phyloP scores from a whole-genome alignment of 2,113 vertebrate genomes.

The Quiscalus mexicanus region DNA sequence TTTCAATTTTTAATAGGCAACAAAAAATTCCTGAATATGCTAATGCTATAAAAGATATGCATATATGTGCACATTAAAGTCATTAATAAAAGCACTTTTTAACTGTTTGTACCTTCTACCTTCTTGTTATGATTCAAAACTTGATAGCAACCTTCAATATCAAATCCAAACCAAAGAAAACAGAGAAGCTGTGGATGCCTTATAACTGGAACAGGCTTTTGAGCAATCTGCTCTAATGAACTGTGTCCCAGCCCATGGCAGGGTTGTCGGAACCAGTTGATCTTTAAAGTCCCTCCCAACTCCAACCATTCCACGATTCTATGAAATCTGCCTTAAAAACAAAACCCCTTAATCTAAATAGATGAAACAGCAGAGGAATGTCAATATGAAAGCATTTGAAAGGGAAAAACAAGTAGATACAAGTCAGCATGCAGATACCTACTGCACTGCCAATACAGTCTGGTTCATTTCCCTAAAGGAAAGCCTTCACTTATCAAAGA shows the following conservation, averaged over 20 bases:
- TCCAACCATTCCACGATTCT: background rate
- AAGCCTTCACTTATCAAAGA: background rate
- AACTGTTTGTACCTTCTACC: background rate
- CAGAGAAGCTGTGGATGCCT: background rate
- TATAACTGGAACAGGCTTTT: background rate
- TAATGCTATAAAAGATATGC: background rate
- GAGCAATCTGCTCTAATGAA: background rate
- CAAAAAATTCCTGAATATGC: background rate
- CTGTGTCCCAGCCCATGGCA: background rate
- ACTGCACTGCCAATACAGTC: background rate
- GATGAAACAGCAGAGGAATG: background rate
- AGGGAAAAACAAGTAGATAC: background rate
- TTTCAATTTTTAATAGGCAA: background rate
- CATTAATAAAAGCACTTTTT: background rate
- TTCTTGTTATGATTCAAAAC: background rate
- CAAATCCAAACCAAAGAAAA: background rate
- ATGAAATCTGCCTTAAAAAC: background rate
- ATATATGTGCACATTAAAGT: background rate
- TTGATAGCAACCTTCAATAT: background rate
- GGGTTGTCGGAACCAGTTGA: background rate
- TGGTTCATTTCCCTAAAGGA: background rate
- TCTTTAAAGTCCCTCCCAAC: background rate
- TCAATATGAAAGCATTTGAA: background rate
- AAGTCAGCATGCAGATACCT: background rate
- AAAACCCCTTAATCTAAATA: rapidly evolving